Percentiles rank a stretch among this genome's conserved stretches.
Evolutionary conservation across 2,113 vertebrate genomes (phyloP).

Genomic region (Peromyscus leucopus): DNA sequence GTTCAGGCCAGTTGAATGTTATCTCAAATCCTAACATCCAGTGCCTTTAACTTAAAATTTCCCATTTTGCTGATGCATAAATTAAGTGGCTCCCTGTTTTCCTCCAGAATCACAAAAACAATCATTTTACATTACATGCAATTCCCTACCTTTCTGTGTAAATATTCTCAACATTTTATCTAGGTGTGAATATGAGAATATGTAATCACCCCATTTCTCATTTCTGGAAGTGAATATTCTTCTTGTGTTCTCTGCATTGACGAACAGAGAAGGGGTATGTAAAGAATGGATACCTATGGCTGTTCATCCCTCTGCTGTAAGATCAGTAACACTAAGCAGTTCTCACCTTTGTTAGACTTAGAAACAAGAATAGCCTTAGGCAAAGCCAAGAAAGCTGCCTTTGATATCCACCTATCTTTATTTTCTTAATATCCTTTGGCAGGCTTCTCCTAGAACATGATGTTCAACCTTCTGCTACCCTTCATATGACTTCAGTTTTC

Average conservation of each 20-base stretch:
- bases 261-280: not conserved
- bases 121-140: constrained; percentile 30
- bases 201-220: constrained; percentile 40
- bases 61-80: constrained; percentile 63
- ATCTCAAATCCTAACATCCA: constrained; percentile 53
- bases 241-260: not conserved
- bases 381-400: constrained; percentile 54
- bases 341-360: constrained; percentile 50
- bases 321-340: constrained; percentile 63
- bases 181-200: constrained; percentile 52
- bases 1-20: constrained; percentile 66
- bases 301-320: constrained; percentile 48
- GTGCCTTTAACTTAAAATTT: constrained; percentile 57
- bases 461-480: not conserved
- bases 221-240: constrained; percentile 70
- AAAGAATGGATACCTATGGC: not conserved
- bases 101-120: constrained; percentile 58
- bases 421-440: constrained; percentile 37
- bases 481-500: not conserved
- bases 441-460: not conserved
- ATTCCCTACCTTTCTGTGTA: constrained; percentile 49
- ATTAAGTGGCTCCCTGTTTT: constrained; percentile 2
- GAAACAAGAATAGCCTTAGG: constrained; percentile 40
- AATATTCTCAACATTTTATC: constrained; percentile 50
- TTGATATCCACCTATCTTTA: constrained; percentile 29